Conservation (phyloP, 2,888 invertebrate genomes). For the Mamestra brassicae region DNA sequence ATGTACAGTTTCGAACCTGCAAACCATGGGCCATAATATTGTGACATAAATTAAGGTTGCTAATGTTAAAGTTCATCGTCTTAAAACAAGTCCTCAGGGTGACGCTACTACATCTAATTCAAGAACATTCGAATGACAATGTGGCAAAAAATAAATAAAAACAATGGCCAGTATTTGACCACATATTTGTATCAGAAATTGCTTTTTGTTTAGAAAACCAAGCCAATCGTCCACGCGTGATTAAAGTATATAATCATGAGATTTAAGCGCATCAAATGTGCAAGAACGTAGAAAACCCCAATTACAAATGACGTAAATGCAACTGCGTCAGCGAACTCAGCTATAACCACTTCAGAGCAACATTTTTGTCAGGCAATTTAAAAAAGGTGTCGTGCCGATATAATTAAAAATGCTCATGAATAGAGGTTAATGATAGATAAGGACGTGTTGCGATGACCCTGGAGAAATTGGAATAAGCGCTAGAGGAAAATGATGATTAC, state of each 20-base stretch:
- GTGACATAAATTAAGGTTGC: neutral
- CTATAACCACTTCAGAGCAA: neutral
- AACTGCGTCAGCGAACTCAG: constrained; percentile 15
- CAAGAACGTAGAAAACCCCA: neutral
- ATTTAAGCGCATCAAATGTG: neutral
- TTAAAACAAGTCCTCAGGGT: constrained; percentile 58
- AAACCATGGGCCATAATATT: neutral
- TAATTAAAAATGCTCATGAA: neutral
- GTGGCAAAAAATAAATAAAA: neutral
- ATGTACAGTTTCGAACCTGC: neutral
- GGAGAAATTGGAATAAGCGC: neutral
- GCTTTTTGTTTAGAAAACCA: neutral
- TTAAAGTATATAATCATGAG: neutral
- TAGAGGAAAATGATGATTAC: neutral
- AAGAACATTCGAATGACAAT: constrained; percentile 19
- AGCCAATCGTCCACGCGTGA: neutral
- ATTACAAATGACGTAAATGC: neutral
- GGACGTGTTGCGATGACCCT: neutral
- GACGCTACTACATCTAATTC: constrained; percentile 10
- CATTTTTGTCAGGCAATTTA: constrained; percentile 5
- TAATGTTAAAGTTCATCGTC: constrained; percentile 44
- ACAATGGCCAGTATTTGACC: neutral
- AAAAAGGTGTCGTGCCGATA: neutral
- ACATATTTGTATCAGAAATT: constrained; percentile 5
- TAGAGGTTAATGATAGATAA: neutral